These are phyloP conservation scores for Ceratoteleas bidentatus DNA, from an alignment of 1,140 invertebrate genomes.

Conservation along the genomic window DNA sequence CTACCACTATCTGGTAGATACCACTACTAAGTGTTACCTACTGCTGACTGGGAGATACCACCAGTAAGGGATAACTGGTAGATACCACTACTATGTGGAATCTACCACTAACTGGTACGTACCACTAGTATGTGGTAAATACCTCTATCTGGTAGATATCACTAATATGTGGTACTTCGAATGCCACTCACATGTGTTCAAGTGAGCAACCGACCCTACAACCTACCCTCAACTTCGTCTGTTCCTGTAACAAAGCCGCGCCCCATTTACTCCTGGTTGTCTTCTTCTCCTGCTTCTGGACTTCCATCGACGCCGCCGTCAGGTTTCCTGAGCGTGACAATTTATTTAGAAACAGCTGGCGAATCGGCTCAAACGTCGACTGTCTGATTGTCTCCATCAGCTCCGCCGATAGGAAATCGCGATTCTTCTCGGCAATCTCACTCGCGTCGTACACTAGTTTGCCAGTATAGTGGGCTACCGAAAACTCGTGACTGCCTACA, in stretches of 20 bases:
- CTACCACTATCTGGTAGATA: no score
- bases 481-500: constrained; percentile 86
- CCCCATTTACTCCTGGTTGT: constrained; percentile 78
- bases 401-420: constrained; percentile 93
- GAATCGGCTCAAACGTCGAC: constrained; percentile 88
- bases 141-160: no score
- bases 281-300: constrained; percentile 72
- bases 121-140: no score
- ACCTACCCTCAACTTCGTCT: constrained; percentile 77
- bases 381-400: constrained; percentile 90
- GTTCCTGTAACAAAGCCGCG: constrained; percentile 82
- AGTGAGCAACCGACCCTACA: no score
- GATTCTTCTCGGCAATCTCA: constrained; percentile 93
- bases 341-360: constrained; percentile 90
- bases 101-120: no score
- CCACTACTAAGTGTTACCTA: no score
- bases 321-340: constrained; percentile 92
- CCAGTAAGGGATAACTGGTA: no score
- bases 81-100: no score
- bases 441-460: constrained; percentile 90
- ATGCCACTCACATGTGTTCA: no score
- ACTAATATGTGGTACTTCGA: neutral
- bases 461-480: constrained; percentile 91
- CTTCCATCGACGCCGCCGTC: constrained; percentile 75
- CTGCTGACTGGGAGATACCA: no score